Conservation (phyloP, 2,113 vertebrate genomes). For the Odontesthes bonariensis region DNA sequence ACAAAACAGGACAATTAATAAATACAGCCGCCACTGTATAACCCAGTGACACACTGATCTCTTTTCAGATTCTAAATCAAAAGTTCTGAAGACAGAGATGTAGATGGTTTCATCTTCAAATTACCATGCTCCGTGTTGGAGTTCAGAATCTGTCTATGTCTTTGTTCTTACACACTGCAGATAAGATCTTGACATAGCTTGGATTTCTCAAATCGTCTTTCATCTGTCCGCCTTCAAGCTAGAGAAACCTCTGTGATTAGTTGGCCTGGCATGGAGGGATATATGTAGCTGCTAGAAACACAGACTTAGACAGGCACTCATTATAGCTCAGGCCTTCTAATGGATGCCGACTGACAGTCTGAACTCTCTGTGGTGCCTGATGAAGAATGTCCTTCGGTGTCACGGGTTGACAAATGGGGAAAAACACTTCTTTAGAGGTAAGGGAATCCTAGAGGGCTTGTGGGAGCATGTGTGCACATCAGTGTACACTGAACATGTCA, state of each 20-base stretch:
- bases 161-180: conserved; percentile 71
- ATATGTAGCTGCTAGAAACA: conserved; percentile 38
- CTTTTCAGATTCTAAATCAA: conserved; percentile 54
- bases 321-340: conserved; percentile 67
- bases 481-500: conserved; percentile 4
- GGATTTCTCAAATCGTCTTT: conserved; percentile 73
- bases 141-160: conserved; percentile 60
- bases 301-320: conserved; percentile 66
- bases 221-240: conserved; percentile 75
- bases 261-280: conserved; percentile 50
- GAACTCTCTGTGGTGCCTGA: conserved; percentile 66
- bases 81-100: conserved; percentile 55
- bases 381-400: conserved; percentile 76
- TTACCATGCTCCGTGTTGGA: conserved; percentile 59
- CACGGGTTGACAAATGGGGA: conserved; percentile 70
- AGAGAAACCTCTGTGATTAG: conserved; percentile 76
- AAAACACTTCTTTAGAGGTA: conserved; percentile 51
- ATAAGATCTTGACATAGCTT: conserved; percentile 76
- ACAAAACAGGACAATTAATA: conserved; percentile 30
- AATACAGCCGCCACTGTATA: conserved; percentile 20
- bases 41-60: conserved; percentile 49
- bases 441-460: conserved; percentile 43
- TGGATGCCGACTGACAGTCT: conserved; percentile 66
- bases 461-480: conserved; percentile 31
- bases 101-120: conserved; percentile 70